phyloP scores from a whole-genome alignment of 1,140 invertebrate species.

The Diabrotica undecimpunctata region DNA sequence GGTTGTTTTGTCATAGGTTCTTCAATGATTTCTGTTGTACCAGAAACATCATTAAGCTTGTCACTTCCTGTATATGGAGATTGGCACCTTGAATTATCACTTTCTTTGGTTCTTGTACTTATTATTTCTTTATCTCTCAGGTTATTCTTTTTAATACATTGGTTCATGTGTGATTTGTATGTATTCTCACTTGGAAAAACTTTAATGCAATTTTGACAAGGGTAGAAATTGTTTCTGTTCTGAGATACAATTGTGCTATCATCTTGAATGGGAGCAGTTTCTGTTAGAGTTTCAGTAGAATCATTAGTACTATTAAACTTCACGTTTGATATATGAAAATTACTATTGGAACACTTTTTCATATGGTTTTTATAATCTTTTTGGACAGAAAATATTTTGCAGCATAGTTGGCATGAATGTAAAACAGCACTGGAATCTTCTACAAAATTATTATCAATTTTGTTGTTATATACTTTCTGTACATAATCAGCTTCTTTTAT shows the following conservation, averaged over 20 bases:
- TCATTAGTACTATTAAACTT: too few relatives aligned
- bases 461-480: too few relatives aligned
- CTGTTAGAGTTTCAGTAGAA: too few relatives aligned
- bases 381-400: too few relatives aligned
- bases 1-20: neutral
- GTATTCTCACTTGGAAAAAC: slow-evolving; percentile 20
- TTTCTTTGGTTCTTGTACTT: neutral
- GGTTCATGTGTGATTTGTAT: slow-evolving; percentile 14
- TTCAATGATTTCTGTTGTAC: neutral
- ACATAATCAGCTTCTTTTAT: too few relatives aligned
- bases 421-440: too few relatives aligned
- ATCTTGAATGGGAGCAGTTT: too few relatives aligned
- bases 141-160: slow-evolving; percentile 9
- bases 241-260: neutral
- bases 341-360: too few relatives aligned
- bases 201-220: slow-evolving; percentile 23
- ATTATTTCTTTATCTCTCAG: slow-evolving; percentile 10
- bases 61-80: neutral
- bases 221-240: slow-evolving; percentile 13
- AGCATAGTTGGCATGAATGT: too few relatives aligned
- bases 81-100: neutral
- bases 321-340: too few relatives aligned
- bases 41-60: neutral
- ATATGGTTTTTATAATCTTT: too few relatives aligned
- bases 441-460: too few relatives aligned